Evolutionary conservation across 2,888 invertebrate species (phyloP).

Genomic region (Crepidodera aurea): DNA sequence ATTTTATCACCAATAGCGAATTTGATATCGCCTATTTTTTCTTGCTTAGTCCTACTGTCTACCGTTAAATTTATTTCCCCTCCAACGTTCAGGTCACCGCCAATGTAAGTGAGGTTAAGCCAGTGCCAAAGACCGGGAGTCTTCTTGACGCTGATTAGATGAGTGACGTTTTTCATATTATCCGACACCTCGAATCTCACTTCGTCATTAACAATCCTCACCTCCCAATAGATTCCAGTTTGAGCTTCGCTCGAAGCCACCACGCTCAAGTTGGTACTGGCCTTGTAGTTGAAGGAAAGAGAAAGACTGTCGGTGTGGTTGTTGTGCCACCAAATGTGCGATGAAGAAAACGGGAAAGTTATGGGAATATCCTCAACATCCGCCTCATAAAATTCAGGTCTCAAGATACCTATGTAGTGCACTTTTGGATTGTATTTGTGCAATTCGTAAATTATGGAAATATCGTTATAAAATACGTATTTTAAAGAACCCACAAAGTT

Average conservation of each 20-base stretch:
- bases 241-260: constrained; percentile 84
- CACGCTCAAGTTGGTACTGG: constrained; percentile 79
- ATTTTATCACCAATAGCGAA: constrained; percentile 62
- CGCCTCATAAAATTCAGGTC: constrained; percentile 83
- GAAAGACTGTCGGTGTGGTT: constrained; percentile 76
- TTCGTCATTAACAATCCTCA: constrained; percentile 84
- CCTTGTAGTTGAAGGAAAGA: constrained; percentile 87
- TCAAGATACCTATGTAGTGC: constrained; percentile 67
- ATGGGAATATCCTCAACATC: constrained; percentile 89
- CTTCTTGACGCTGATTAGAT: constrained; percentile 82
- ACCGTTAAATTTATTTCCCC: constrained; percentile 72
- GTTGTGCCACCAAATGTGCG: constrained; percentile 90
- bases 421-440: constrained; percentile 85
- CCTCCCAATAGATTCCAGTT: constrained; percentile 88
- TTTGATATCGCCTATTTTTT: constrained; percentile 55
- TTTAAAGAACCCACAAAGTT: constrained; percentile 83
- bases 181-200: constrained; percentile 84
- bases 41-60: constrained; percentile 78
- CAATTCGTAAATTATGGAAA: constrained; percentile 88
- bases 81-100: constrained; percentile 65
- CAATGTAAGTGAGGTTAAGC: constrained; percentile 78
- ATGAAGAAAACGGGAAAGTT: constrained; percentile 89
- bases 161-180: constrained; percentile 77
- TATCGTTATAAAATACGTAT: constrained; percentile 92
- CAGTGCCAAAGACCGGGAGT: constrained; percentile 84